Evolutionary conservation across 2,113 vertebrate genomes (phyloP).

Genomic region (Percina caprodes): DNA sequence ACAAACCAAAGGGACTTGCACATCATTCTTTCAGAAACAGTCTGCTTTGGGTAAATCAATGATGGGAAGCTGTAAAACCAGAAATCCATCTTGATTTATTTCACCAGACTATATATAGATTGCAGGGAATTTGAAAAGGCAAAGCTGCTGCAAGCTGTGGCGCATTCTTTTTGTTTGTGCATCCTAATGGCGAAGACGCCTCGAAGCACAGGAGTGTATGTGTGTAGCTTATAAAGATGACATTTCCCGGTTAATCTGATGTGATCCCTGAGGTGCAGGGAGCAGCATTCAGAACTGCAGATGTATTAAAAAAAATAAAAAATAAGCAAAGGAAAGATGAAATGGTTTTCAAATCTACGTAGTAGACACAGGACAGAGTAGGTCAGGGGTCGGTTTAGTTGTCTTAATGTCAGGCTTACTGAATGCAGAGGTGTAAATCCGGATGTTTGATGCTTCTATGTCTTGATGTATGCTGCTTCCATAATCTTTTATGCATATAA

Average conservation of each 20-base stretch:
- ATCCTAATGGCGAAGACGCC: slow-evolving; percentile 63
- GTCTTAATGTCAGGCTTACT: slow-evolving; percentile 14
- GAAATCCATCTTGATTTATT: slow-evolving; percentile 17
- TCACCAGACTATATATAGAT: slow-evolving; percentile 55
- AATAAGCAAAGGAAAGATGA: slow-evolving; percentile 35
- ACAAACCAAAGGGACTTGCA: slow-evolving; percentile 57
- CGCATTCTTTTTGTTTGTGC: slow-evolving; percentile 50
- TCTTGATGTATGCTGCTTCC: not conserved
- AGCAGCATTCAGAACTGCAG: slow-evolving; percentile 11
- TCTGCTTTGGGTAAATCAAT: not conserved
- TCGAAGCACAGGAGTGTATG: slow-evolving; percentile 38
- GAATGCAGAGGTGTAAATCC: slow-evolving; percentile 20
- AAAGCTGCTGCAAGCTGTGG: slow-evolving; percentile 60
- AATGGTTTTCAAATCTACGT: slow-evolving; percentile 41
- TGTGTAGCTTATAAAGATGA: slow-evolving; percentile 33
- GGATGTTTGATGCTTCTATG: not conserved
- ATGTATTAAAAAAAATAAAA: not conserved
- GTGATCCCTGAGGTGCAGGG: slow-evolving; percentile 34
- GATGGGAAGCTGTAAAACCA: slow-evolving; percentile 13
- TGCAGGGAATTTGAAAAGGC: slow-evolving; percentile 48
- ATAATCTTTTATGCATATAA: not conserved
- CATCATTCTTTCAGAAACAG: slow-evolving; percentile 38
- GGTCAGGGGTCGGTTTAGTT: slow-evolving; percentile 30
- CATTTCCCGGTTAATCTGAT: slow-evolving; percentile 48
- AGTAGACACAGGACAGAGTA: slow-evolving; percentile 12